Evolutionary conservation across 2,888 invertebrate species (phyloP), one percentile per base, ranked within the genome.

Genomic region (Lycaena phlaeas): DNA sequence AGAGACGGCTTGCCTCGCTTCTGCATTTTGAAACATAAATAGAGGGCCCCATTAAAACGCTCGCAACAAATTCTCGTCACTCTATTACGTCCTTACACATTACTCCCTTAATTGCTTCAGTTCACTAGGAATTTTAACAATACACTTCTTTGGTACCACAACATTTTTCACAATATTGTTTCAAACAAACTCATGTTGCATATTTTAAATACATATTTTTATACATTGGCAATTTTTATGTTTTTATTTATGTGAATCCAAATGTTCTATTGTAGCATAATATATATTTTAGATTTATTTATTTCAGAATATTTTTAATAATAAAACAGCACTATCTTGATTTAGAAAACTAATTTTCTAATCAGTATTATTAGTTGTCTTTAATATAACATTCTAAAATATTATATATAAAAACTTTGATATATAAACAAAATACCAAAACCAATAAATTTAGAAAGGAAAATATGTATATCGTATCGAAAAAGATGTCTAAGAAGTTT

Each of bases 91-190:
- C 66, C 68, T 74, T 76, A 73, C 68, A 76, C 70, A 72, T 77
- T 73, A 72, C 69, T 64, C 62, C 61, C 68, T 67, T 78, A 77
- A 79, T 77, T 79, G 73, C 73, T 77, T 74, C 72, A 76, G 71
- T 64, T 78, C 72, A 74, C 70, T 66, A 67, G 70, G 71, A 76
- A 75, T 78, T 77, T 75, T 69, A 71, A 72, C 75, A 73, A 71
- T 71, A 76, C 73, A 75, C 70, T 69, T 66, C 59, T 57, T 60
- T 65, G 59, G 61, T 60, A 57, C 67, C 69, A 59, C 68, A 61
- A 69, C 77, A 71, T 38, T 38, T 17, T 27, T 36, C 10, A 14
- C 12, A 12, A 7, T 25, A 26, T 25, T n/a, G n/a, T n/a, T n/a
- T n/a, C n/a, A n/a, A n/a, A n/a, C n/a, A n/a, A n/a, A n/a, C n/a